Evolutionary conservation across 2,113 vertebrate species (phyloP).

Genomic region (Grallaria varia): DNA sequence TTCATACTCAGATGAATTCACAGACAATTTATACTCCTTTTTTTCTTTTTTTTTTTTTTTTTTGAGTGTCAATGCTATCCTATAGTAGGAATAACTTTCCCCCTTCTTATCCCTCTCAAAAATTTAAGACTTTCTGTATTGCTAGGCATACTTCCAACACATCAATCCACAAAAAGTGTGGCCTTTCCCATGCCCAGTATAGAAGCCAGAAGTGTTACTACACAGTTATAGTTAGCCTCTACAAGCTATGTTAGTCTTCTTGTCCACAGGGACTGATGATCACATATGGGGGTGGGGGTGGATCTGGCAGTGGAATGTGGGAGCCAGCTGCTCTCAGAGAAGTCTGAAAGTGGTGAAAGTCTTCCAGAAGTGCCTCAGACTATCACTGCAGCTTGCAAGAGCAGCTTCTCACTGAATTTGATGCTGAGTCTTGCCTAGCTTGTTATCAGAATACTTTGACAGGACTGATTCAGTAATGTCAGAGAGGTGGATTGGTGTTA

Average conservation of each 20-base stretch:
- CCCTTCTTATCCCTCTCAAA: neutral
- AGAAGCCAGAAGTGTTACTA: slow-evolving; percentile 46
- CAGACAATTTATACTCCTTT: neutral
- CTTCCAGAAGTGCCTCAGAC: slow-evolving; percentile 17
- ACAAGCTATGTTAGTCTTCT: neutral
- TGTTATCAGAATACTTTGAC: neutral
- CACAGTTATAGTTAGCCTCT: slow-evolving; percentile 40
- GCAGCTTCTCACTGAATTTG: neutral
- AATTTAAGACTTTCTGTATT: slow-evolving; percentile 39
- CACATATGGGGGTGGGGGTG: neutral
- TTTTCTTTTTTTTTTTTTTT: no score
- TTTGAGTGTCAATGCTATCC: neutral
- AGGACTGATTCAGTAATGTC: neutral
- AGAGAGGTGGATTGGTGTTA: neutral
- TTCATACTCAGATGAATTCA: neutral
- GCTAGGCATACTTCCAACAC: slow-evolving; percentile 46
- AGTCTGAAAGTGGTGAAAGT: slow-evolving; percentile 21
- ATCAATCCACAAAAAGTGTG: neutral
- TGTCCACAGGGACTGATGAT: slow-evolving; percentile 24
- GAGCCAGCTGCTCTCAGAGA: slow-evolving; percentile 3
- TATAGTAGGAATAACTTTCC: neutral
- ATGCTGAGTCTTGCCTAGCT: neutral
- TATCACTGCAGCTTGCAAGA: neutral
- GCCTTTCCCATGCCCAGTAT: slow-evolving; percentile 57
- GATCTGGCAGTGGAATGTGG: slow-evolving; percentile 39